Percentiles rank a stretch among this genome's conserved stretches.
Conservation (phyloP, 2,888 invertebrate genomes). For the Sympetrum striolatum region DNA sequence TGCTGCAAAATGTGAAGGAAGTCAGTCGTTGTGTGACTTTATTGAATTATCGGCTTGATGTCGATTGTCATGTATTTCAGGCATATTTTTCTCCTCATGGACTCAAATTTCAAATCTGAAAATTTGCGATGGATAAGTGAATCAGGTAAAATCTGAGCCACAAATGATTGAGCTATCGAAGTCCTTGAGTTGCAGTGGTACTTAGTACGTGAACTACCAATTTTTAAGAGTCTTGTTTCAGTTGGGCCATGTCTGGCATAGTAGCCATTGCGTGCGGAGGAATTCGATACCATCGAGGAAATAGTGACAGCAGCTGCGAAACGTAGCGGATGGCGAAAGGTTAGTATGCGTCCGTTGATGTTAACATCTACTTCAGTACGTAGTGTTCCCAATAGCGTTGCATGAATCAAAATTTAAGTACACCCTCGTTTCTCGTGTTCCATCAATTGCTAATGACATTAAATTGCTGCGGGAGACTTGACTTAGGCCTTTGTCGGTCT, state of each 20-base stretch:
- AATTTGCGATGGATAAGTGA: not conserved
- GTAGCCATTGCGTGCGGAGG: slow-evolving; percentile 35
- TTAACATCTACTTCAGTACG: slow-evolving; percentile 33
- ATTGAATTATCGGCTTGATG: not conserved
- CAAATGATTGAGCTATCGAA: slow-evolving; percentile 4
- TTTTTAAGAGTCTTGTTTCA: slow-evolving; percentile 42
- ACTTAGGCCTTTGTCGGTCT: slow-evolving; percentile 35
- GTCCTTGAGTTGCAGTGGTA: not conserved
- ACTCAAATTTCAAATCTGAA: not conserved
- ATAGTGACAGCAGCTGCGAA: slow-evolving; percentile 31
- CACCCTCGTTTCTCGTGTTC: not conserved
- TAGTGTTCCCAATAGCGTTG: slow-evolving; percentile 41
- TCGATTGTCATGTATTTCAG: not conserved
- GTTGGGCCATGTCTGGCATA: slow-evolving; percentile 34
- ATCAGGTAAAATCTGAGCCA: not conserved
- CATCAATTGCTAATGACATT: not conserved
- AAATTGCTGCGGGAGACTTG: not conserved
- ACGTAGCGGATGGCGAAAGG: slow-evolving; percentile 41
- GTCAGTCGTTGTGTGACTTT: not conserved
- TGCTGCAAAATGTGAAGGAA: not conserved
- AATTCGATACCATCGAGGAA: slow-evolving; percentile 22
- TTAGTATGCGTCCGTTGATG: slow-evolving; percentile 43
- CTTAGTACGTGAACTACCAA: slow-evolving; percentile 30
- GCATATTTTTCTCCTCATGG: slow-evolving; percentile 13
- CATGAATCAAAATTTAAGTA: slow-evolving; percentile 10